These are phyloP conservation scores for Epicauta chinensis DNA, from an alignment of 1,140 invertebrate genomes.

Conservation along the genomic window DNA sequence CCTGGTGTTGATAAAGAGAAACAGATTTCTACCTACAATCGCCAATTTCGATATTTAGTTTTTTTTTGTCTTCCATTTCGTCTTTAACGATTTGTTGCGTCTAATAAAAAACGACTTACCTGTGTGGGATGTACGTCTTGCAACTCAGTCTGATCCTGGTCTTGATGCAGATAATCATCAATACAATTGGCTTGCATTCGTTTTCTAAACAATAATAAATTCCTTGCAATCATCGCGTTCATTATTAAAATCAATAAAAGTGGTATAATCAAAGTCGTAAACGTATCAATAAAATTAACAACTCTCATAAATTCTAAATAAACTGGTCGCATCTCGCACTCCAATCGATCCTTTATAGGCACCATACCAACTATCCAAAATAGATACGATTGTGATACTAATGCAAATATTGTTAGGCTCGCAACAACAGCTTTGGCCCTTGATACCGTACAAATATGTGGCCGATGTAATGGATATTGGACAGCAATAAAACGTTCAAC, in stretches of 20 bases:
- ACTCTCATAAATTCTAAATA: constrained; percentile 51
- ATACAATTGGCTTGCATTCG: constrained; percentile 45
- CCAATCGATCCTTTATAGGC: not conserved
- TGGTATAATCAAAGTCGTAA: constrained; percentile 64
- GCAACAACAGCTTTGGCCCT: constrained; percentile 57
- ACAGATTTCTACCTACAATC: too few relatives aligned
- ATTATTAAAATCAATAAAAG: constrained; percentile 62
- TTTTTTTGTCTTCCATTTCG: too few relatives aligned
- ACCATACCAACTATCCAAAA: constrained; percentile 33
- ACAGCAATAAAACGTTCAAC: constrained; percentile 81
- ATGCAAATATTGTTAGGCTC: constrained; percentile 21
- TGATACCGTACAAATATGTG: constrained; percentile 69
- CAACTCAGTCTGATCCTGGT: constrained; percentile 15
- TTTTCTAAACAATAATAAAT: constrained; percentile 30
- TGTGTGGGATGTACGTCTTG: constrained; percentile 13
- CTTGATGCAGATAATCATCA: constrained; percentile 14
- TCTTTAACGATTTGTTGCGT: too few relatives aligned
- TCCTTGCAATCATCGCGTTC: constrained; percentile 60
- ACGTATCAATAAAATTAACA: constrained; percentile 64
- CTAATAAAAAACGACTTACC: too few relatives aligned
- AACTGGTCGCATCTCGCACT: constrained; percentile 42
- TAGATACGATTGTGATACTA: constrained; percentile 30
- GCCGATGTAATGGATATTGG: constrained; percentile 67
- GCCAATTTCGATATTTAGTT: too few relatives aligned
- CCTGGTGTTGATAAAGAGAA: too few relatives aligned